Percentiles rank a stretch among this genome's conserved stretches.
These are phyloP conservation scores for Amblyteles armatorius DNA, from an alignment of 2,888 invertebrate genomes.

Conservation along the genomic window DNA sequence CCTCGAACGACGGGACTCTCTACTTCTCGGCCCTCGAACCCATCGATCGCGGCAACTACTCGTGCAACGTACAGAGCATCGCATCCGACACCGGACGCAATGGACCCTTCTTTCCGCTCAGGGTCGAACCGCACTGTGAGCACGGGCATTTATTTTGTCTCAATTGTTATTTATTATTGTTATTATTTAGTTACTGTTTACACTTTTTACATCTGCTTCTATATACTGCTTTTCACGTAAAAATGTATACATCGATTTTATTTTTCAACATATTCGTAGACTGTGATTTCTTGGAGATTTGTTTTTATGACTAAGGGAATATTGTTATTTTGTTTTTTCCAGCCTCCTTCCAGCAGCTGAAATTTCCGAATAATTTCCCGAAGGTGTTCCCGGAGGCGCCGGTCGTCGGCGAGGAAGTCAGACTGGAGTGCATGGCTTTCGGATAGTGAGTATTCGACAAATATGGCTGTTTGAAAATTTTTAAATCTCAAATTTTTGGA, in stretches of 20 bases:
- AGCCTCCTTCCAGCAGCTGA: conserved; percentile 95
- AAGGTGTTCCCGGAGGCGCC: conserved; percentile 98
- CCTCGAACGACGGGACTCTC: conserved; percentile 96
- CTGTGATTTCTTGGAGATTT: conserved; percentile 16
- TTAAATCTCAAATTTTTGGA: too few relatives aligned
- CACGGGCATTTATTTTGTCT: conserved; percentile 67
- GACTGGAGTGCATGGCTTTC: conserved; percentile 97
- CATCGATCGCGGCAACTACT: conserved; percentile 95
- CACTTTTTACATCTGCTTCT: too few relatives aligned
- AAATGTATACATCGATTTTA: too few relatives aligned
- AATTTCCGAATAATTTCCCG: conserved; percentile 97
- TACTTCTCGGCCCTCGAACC: conserved; percentile 97
- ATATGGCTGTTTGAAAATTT: neutral
- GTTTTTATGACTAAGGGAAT: neutral
- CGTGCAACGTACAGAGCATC: conserved; percentile 95
- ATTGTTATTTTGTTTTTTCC: conserved; percentile 59
- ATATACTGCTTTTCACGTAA: too few relatives aligned
- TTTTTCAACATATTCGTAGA: too few relatives aligned
- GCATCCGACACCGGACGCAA: conserved; percentile 95
- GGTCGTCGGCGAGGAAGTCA: conserved; percentile 94
- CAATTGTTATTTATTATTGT: neutral
- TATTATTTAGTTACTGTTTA: too few relatives aligned
- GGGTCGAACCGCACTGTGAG: conserved; percentile 92
- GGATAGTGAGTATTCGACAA: conserved; percentile 90
- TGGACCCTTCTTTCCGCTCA: conserved; percentile 94